phyloP scores from a whole-genome alignment of 2,113 vertebrate species.

The Eurystomus gularis region DNA sequence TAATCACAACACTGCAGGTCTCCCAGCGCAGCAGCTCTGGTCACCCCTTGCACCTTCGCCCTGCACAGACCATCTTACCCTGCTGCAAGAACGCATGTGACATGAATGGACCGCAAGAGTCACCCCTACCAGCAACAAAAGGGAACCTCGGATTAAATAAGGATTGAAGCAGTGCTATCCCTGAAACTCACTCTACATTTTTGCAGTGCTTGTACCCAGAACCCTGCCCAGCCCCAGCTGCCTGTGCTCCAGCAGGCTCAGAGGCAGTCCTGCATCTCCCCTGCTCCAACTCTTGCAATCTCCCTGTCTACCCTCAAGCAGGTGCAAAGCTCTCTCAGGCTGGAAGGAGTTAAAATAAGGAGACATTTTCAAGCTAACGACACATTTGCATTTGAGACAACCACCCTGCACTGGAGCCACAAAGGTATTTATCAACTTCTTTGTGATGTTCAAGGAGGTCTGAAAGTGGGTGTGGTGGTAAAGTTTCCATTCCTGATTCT shows the following conservation, averaged over 20 bases:
- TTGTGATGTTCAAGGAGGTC: background rate
- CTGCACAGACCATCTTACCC: background rate
- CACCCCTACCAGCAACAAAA: background rate
- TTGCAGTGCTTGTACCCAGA: background rate
- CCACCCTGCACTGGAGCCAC: background rate
- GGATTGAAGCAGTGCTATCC: background rate
- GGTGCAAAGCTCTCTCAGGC: background rate
- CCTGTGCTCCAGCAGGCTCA: background rate
- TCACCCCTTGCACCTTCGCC: background rate
- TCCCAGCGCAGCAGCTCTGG: background rate
- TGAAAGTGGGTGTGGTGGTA: background rate
- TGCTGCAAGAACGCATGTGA: background rate
- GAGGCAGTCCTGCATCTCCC: background rate
- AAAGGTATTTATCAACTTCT: background rate
- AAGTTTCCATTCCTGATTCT: background rate
- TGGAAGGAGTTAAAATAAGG: background rate
- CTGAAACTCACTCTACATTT: background rate
- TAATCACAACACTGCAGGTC: background rate
- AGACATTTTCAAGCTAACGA: background rate
- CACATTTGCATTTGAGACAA: background rate
- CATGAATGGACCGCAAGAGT: background rate
- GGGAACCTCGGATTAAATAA: background rate
- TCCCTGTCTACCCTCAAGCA: background rate
- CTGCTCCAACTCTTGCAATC: background rate
- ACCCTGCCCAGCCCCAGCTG: background rate